phyloP scores from a whole-genome alignment of 2,888 invertebrate species.

The Phania funesta region DNA sequence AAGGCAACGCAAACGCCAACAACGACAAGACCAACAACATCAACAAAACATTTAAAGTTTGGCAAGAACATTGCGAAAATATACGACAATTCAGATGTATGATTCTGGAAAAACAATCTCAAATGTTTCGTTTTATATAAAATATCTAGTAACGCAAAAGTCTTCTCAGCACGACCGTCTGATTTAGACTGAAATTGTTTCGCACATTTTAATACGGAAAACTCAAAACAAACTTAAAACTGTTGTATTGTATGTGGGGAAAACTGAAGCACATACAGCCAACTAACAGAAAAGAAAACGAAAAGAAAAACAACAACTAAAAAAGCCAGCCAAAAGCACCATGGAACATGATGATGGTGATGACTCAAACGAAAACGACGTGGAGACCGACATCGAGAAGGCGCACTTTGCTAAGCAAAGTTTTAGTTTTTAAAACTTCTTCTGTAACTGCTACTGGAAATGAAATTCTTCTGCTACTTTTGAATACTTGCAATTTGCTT shows the following conservation, averaged over 20 bases:
- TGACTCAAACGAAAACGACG: slow-evolving; percentile 69
- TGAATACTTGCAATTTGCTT: slow-evolving; percentile 38
- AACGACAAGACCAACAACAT: slow-evolving; percentile 3
- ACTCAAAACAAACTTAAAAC: slow-evolving; percentile 75
- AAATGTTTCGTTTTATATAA: slow-evolving; percentile 37
- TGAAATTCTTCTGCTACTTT: slow-evolving; percentile 59
- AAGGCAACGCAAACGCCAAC: slow-evolving; percentile 26
- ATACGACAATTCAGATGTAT: slow-evolving; percentile 32
- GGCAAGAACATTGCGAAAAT: slow-evolving; percentile 47
- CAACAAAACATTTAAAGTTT: slow-evolving; percentile 35
- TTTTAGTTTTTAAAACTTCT: slow-evolving; percentile 48
- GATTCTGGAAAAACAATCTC: slow-evolving; percentile 51
- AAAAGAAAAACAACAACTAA: slow-evolving; percentile 47
- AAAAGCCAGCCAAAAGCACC: slow-evolving; percentile 8
- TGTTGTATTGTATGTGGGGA: slow-evolving; percentile 54
- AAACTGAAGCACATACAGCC: slow-evolving; percentile 55
- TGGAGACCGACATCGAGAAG: slow-evolving; percentile 53
- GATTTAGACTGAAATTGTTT: slow-evolving; percentile 81
- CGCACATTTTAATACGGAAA: slow-evolving; percentile 80
- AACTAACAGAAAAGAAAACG: slow-evolving; percentile 54
- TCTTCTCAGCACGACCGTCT: slow-evolving; percentile 81
- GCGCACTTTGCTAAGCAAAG: slow-evolving; percentile 65
- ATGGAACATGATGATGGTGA: slow-evolving; percentile 50
- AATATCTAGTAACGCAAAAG: slow-evolving; percentile 74
- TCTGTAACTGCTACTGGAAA: background rate